phyloP scores from a whole-genome alignment of 2,113 vertebrate genomes.

The Sterrhoptilus dennistouni region DNA sequence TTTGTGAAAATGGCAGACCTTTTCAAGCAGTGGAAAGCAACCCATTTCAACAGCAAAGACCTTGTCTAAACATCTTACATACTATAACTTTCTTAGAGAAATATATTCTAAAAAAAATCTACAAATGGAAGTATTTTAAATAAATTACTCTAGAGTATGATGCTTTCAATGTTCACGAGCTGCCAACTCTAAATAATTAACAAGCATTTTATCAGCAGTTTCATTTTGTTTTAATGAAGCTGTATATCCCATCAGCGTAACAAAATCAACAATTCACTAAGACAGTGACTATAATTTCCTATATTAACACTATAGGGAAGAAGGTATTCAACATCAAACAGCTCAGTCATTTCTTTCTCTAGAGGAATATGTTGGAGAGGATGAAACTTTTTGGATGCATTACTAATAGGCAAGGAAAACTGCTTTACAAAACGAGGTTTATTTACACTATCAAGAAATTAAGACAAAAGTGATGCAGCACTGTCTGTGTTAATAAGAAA shows the following conservation, averaged over 20 bases:
- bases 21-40: background rate
- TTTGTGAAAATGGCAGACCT: background rate
- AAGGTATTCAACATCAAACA: background rate
- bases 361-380: background rate
- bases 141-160: background rate
- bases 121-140: background rate
- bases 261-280: background rate
- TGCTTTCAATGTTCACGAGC: background rate
- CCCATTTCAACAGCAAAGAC: background rate
- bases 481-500: background rate
- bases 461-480: slow-evolving; percentile 3
- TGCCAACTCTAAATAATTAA: slow-evolving; percentile 2
- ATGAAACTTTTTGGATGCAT: background rate
- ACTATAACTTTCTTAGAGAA: background rate
- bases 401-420: slow-evolving; percentile 20
- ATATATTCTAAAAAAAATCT: background rate
- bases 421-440: background rate
- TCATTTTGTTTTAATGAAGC: background rate
- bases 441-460: slow-evolving; percentile 3
- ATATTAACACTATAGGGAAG: background rate
- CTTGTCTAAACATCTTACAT: background rate
- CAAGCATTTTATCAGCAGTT: slow-evolving; percentile 23
- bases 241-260: background rate
- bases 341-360: background rate
- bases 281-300: background rate